Percentiles rank a stretch among this genome's conserved stretches.
Conservation (phyloP, 2,113 vertebrate species). For the Myrmophylax atrothorax region DNA sequence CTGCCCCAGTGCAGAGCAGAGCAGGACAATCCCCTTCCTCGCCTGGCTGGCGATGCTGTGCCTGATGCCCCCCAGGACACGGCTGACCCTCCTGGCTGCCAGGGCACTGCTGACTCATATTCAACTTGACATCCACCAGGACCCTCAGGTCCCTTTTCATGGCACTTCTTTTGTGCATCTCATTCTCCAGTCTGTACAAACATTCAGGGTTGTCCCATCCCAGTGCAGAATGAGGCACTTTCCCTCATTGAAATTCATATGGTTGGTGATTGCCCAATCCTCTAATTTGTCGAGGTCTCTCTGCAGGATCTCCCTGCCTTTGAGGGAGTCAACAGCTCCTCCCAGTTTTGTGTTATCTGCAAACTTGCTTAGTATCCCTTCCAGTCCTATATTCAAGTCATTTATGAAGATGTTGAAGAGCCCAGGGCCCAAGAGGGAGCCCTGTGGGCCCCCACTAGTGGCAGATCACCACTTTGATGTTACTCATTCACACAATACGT, state of each 20-base stretch:
- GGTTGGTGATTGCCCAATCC: background rate
- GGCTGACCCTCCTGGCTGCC: background rate
- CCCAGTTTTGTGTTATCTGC: no score
- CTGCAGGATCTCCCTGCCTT: background rate
- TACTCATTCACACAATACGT: no score
- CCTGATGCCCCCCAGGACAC: background rate
- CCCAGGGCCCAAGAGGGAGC: no score
- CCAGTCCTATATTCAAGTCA: no score
- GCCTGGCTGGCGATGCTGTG: background rate
- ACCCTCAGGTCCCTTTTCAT: background rate
- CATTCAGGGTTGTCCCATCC: background rate
- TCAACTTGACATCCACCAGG: background rate
- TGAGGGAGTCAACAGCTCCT: no score
- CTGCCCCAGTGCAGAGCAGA: background rate
- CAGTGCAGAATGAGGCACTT: background rate
- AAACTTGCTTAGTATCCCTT: no score
- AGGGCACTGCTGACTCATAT: background rate
- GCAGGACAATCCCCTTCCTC: background rate
- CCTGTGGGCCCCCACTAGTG: no score
- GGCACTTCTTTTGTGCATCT: background rate
- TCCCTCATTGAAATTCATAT: background rate
- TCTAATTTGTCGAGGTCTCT: background rate
- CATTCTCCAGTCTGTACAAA: background rate
- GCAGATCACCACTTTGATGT: no score
- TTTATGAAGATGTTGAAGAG: no score